These are phyloP conservation scores for Drosophila gaucha DNA, from an alignment of 2,888 invertebrate species.

Conservation along the genomic window DNA sequence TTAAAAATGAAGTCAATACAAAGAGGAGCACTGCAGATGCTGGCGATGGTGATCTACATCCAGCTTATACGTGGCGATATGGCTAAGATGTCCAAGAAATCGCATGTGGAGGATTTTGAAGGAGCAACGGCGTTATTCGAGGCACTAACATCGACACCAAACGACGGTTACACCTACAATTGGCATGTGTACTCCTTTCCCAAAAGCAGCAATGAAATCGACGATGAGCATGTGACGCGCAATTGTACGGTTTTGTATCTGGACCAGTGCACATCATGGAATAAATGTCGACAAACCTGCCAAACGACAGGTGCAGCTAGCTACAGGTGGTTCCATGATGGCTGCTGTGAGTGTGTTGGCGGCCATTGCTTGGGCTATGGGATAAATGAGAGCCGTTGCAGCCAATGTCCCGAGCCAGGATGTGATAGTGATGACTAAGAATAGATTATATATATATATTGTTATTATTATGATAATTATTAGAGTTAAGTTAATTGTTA, in stretches of 20 bases:
- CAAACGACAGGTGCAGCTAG: slow-evolving; percentile 71
- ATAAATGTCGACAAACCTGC: slow-evolving; percentile 94
- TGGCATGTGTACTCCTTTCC: slow-evolving; percentile 94
- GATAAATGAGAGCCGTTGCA: slow-evolving; percentile 92
- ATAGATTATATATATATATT: background rate
- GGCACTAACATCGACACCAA: slow-evolving; percentile 90
- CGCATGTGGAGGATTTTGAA: slow-evolving; percentile 94
- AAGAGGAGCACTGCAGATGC: slow-evolving; percentile 11
- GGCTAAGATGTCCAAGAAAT: slow-evolving; percentile 88
- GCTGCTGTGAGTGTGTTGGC: slow-evolving; percentile 96
- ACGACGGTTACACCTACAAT: slow-evolving; percentile 88
- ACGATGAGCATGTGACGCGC: slow-evolving; percentile 86
- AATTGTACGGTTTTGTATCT: slow-evolving; percentile 97
- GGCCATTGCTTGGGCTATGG: slow-evolving; percentile 95
- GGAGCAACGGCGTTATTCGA: slow-evolving; percentile 93
- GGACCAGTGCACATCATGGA: slow-evolving; percentile 94
- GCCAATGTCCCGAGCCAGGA: slow-evolving; percentile 88
- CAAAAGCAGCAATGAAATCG: slow-evolving; percentile 88
- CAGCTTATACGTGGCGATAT: slow-evolving; percentile 25
- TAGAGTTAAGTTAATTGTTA: slow-evolving; percentile 16
- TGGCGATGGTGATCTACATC: slow-evolving; percentile 15
- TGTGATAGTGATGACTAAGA: slow-evolving; percentile 85
- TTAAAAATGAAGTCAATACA: slow-evolving; percentile 40
- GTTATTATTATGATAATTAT: slow-evolving; percentile 2
- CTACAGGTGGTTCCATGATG: slow-evolving; percentile 90